A percentile compares a stretch with the other conserved stretches of the same genome.
phyloP scores from a whole-genome alignment of 1,140 invertebrate species.

The Trichonephila inaurata region DNA sequence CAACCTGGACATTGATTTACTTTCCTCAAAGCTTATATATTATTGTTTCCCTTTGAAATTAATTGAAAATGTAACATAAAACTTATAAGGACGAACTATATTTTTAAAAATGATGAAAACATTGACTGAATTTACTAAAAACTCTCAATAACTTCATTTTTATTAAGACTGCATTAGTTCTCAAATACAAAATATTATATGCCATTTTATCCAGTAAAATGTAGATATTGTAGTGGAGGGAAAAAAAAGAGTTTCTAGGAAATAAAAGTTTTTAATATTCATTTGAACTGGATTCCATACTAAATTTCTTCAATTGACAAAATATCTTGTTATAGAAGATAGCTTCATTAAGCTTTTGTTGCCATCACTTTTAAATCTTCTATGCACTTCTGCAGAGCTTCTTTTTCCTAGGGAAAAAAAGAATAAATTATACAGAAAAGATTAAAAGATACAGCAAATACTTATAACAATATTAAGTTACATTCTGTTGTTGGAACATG shows the following conservation, averaged over 20 bases:
- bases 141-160: background rate
- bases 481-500: no score
- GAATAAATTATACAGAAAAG: no score
- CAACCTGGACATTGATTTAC: no score
- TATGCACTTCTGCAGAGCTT: conserved; percentile 93
- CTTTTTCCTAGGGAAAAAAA: conserved; percentile 85
- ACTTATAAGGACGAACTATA: no score
- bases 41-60: no score
- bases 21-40: no score
- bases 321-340: background rate
- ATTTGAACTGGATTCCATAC: background rate
- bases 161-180: background rate
- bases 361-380: conserved; percentile 86
- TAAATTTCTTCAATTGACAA: background rate
- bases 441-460: no score
- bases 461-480: no score
- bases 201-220: background rate
- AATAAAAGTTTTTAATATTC: background rate
- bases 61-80: no score
- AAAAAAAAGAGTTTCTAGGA: background rate
- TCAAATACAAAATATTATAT: background rate
- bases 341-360: background rate
- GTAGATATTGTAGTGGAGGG: background rate
- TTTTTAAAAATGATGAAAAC: background rate
- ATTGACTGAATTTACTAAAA: background rate